Base-by-base conservation (phyloP, 2,113 vertebrate species). In the Poecilia latipinna region DNA sequence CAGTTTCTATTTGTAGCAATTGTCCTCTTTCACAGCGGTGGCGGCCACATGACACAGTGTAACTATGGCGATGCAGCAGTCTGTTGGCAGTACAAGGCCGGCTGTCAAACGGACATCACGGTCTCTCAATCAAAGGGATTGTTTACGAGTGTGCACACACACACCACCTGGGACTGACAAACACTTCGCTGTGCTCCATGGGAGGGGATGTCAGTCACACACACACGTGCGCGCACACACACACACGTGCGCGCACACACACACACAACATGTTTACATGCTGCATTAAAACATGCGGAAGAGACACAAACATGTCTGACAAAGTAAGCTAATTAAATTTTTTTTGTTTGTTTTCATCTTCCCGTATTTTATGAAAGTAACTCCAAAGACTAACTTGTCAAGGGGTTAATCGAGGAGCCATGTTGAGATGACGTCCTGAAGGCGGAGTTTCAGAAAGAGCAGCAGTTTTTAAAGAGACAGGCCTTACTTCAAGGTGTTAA, bases 111-210 rank as follows among this genome's bases (percentile, higher is more conserved):
- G 17, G 72, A 72, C 81, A 77, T 88, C 89, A 80, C 42, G 61
- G 79, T 70, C 81, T 87, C 87, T 91, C 90, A 88, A 89, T 92
- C 90, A 93, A 83, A 87, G 77, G 42, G 42, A 70, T 76, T 89
- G 88, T 88, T 90, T 91, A 92, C 70, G 69, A 81, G 80, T 82
- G 72, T 74, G 74, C 77, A 48, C 33, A 39, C 64, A 73, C 88
- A 73, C 88, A 84, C 88, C 90, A 92, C 88, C 83, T 89, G 87
- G 80, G 77, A 89, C 80, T 88, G 84, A 88, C 85, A 89, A 82
- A 82, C 87, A 86, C 87, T 75, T 71, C 1, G 10, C 44, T 77
- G 44, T 1, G 26, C 69, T 75, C 61, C 76, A 73, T 33, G 68
- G 84, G 80, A 77, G 78, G 83, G 65, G 65, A 74, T 73, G 89